Conservation (phyloP, 2,113 vertebrate genomes). For the Dolichallabes microphthalmus region DNA sequence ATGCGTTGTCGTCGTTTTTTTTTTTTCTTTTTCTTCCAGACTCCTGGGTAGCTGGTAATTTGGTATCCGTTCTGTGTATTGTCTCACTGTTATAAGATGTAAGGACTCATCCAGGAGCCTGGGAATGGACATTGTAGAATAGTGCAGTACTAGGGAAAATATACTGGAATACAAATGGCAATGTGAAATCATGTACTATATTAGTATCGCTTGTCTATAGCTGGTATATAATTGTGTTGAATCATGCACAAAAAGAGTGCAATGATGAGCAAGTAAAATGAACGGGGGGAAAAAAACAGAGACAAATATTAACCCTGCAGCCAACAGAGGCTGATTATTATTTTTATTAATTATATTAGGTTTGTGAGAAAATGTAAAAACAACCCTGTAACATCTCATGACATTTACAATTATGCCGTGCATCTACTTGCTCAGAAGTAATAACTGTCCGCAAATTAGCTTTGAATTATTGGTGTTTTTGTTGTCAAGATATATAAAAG, state of each 20-base stretch:
- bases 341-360: background rate
- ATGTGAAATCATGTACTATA: background rate
- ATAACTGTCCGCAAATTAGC: background rate
- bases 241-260: background rate
- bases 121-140: background rate
- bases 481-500: background rate
- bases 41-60: slow-evolving; percentile 7
- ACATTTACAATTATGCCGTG: background rate
- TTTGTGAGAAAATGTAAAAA: background rate
- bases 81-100: slow-evolving; percentile 2
- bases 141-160: background rate
- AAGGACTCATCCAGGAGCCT: background rate
- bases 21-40: background rate
- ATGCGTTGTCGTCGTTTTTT: background rate
- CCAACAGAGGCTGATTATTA: background rate
- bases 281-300: background rate
- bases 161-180: background rate
- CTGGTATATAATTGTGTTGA: background rate
- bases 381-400: background rate
- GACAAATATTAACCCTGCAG: background rate
- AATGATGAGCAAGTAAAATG: background rate
- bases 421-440: background rate
- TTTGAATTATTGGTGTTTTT: background rate
- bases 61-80: background rate
- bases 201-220: background rate